Conservation (phyloP, 37 sponge, comb jelly and placozoan genomes). For the Sycon ciliatum region DNA sequence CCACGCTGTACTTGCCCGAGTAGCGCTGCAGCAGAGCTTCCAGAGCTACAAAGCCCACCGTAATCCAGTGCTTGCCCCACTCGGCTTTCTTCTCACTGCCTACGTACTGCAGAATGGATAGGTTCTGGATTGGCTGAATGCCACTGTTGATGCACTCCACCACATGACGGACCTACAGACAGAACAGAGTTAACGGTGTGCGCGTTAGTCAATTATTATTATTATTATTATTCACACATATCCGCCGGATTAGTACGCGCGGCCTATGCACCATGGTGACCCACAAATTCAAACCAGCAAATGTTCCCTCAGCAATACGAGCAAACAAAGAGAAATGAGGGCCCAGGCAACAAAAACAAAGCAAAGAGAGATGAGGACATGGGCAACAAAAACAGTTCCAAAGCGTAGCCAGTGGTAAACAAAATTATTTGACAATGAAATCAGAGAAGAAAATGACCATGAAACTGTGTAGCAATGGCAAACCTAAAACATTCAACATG, state of each 20-base stretch:
- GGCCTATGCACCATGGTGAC: too few species aligned
- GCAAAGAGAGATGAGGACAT: too few species aligned
- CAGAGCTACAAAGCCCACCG: constrained; percentile 68
- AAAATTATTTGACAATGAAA: too few species aligned
- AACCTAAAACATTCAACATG: too few species aligned
- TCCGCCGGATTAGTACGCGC: too few species aligned
- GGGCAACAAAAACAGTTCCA: too few species aligned
- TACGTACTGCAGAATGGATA: constrained; percentile 76
- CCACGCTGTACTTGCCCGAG: constrained; percentile 88
- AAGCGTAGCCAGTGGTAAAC: too few species aligned
- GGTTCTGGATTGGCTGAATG: constrained; percentile 88
- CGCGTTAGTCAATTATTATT: too few species aligned
- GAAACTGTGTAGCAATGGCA: too few species aligned
- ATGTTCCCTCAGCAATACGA: background rate
- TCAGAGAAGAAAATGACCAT: too few species aligned
- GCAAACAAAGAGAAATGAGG: background rate
- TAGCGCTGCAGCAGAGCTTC: constrained; percentile 57
- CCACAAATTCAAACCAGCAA: too few species aligned
- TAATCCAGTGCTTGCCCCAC: constrained; percentile 94
- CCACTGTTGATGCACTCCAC: constrained; percentile 57
- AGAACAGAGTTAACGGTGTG: background rate
- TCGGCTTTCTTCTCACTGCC: constrained; percentile 76
- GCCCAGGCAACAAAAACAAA: background rate
- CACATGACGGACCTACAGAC: constrained; percentile 50
- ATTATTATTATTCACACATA: too few species aligned